Evolutionary conservation across 1,140 invertebrate genomes (phyloP).

Genomic region (Drosophila kurseongensis): DNA sequence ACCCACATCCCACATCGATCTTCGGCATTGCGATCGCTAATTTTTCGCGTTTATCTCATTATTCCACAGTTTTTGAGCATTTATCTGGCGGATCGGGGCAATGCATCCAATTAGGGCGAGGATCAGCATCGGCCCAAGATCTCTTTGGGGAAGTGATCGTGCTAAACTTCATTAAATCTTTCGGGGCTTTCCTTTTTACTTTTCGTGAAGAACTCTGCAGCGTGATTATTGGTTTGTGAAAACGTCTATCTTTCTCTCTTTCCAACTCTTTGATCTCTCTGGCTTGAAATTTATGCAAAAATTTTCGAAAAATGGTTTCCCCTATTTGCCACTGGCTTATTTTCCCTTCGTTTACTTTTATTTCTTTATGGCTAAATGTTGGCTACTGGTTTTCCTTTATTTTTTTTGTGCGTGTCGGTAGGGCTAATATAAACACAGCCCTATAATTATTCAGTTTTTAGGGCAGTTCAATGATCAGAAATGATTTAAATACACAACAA

Average conservation of each 20-base stretch:
- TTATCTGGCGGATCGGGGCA: constrained; percentile 65
- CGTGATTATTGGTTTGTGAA: constrained; percentile 79
- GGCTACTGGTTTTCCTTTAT: constrained; percentile 62
- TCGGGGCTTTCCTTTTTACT: constrained; percentile 28
- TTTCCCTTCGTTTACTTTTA: constrained; percentile 41
- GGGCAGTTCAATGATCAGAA: constrained; percentile 24
- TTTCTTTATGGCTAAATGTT: constrained; percentile 47
- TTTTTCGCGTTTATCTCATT: constrained; percentile 84
- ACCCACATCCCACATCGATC: constrained; percentile 18
- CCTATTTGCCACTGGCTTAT: constrained; percentile 27
- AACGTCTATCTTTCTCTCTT: constrained; percentile 46
- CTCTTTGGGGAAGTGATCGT: constrained; percentile 69
- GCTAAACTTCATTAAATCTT: constrained; percentile 84
- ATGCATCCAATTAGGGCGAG: constrained; percentile 75
- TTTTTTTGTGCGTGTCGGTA: neutral
- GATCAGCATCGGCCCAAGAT: constrained; percentile 37
- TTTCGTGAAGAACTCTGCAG: constrained; percentile 4
- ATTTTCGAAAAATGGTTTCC: constrained; percentile 74
- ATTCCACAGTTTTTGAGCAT: constrained; percentile 82
- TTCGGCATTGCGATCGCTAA: constrained; percentile 71
- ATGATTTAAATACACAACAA: neutral
- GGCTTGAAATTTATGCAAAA: constrained; percentile 74
- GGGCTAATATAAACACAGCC: constrained; percentile 4
- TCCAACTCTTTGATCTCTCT: constrained; percentile 16
- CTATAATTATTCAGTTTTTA: constrained; percentile 15